phyloP scores from a whole-genome alignment of 1,140 invertebrate genomes.

The Drosophila watanabei region DNA sequence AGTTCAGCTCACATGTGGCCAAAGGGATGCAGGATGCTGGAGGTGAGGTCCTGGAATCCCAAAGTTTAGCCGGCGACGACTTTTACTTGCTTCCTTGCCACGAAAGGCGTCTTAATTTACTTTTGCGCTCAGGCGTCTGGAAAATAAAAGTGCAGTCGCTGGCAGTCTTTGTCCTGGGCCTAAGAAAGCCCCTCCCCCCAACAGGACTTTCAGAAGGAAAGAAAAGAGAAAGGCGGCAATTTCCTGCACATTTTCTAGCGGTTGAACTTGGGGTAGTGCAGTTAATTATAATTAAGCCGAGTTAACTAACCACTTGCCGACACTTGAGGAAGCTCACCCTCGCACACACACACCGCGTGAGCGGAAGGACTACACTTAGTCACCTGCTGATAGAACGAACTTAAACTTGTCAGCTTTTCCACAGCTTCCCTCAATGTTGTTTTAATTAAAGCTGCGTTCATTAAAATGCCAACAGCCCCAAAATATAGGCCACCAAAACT shows the following conservation, averaged over 20 bases:
- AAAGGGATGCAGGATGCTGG: slow-evolving; percentile 24
- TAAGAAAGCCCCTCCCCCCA: slow-evolving; percentile 54
- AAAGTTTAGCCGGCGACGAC: slow-evolving; percentile 57
- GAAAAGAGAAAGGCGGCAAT: slow-evolving; percentile 45
- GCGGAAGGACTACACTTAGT: slow-evolving; percentile 6
- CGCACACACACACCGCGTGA: not conserved
- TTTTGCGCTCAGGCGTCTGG: slow-evolving; percentile 75
- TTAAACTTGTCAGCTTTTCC: slow-evolving; percentile 54
- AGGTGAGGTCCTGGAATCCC: slow-evolving; percentile 39
- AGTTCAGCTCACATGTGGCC: slow-evolving; percentile 52
- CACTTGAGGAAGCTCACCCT: slow-evolving; percentile 39
- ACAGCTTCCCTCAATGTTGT: slow-evolving; percentile 1
- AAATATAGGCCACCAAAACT: slow-evolving; percentile 76
- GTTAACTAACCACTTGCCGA: slow-evolving; percentile 81
- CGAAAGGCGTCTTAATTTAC: slow-evolving; percentile 74
- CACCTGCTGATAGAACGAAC: slow-evolving; percentile 25
- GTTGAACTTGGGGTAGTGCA: slow-evolving; percentile 76
- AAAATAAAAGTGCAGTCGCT: slow-evolving; percentile 66
- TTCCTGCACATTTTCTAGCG: slow-evolving; percentile 74
- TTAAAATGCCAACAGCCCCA: slow-evolving; percentile 58
- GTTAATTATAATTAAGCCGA: slow-evolving; percentile 85
- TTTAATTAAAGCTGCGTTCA: slow-evolving; percentile 74
- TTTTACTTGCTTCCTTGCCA: slow-evolving; percentile 67
- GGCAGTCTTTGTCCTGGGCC: slow-evolving; percentile 54
- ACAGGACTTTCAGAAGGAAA: not conserved